phyloP scores from a whole-genome alignment of 2,113 vertebrate species.

The Aegotheles bennettii region DNA sequence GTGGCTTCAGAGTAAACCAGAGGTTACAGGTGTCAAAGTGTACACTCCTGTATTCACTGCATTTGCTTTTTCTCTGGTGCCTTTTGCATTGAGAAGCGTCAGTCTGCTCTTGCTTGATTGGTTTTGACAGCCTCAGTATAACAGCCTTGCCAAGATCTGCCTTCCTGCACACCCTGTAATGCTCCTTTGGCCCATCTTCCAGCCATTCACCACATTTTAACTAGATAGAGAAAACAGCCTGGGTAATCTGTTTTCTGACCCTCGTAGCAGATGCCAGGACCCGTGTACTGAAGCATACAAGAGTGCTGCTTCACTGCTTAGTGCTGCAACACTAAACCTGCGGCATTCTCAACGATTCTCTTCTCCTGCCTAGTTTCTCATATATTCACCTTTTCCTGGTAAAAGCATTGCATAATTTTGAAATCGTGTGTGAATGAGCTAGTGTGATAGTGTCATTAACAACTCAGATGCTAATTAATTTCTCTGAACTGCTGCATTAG shows the following conservation, averaged over 20 bases:
- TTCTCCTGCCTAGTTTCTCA: not conserved
- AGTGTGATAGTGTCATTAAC: not conserved
- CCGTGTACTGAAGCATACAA: not conserved
- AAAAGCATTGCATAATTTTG: not conserved
- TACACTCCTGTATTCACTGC: rapidly evolving
- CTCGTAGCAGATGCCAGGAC: not conserved
- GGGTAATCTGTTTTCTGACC: not conserved
- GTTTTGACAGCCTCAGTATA: not conserved
- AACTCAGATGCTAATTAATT: not conserved
- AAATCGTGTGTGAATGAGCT: not conserved
- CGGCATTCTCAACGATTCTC: not conserved
- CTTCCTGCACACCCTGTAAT: not conserved
- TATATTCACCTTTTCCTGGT: not conserved
- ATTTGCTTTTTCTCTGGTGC: not conserved
- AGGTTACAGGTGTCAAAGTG: not conserved
- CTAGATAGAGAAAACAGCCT: not conserved
- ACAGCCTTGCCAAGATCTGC: not conserved
- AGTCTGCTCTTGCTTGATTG: not conserved
- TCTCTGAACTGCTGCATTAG: not conserved
- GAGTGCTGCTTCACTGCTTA: not conserved
- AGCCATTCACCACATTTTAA: not conserved
- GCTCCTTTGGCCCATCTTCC: not conserved
- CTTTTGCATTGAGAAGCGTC: not conserved
- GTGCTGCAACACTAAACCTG: not conserved
- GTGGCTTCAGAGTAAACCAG: not conserved